These are phyloP conservation scores for Trididemnum clinides DNA, from an alignment of 23 tunicate genomes.

Conservation along the genomic window DNA sequence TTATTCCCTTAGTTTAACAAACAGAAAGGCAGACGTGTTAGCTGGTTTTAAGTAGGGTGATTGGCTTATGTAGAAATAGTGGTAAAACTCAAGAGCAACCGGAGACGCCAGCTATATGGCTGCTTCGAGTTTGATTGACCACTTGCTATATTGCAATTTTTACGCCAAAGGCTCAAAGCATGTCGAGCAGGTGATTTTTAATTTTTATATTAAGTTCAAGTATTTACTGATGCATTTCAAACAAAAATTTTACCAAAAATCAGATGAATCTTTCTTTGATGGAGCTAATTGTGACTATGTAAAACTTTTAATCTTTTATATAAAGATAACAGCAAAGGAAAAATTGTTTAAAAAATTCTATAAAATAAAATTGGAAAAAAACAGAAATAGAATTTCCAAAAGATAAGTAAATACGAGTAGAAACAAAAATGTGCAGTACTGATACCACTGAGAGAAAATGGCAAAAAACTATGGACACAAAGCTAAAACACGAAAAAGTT, in stretches of 20 bases:
- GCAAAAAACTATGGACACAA: slow-evolving; percentile 1
- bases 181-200: background rate
- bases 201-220: background rate
- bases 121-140: background rate
- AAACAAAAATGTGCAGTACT: background rate
- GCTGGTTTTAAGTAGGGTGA: too few species aligned
- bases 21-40: too few species aligned
- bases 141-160: background rate
- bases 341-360: background rate
- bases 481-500: background rate
- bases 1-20: too few species aligned
- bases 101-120: background rate
- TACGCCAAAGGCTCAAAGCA: background rate
- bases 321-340: background rate
- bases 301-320: background rate
- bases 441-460: background rate
- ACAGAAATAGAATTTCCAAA: background rate
- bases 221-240: background rate
- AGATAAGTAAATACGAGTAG: too few species aligned
- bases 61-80: too few species aligned
- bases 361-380: background rate
- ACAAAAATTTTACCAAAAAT: background rate
- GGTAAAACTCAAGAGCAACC: background rate
- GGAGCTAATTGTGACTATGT: background rate
- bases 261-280: background rate